Conservation (phyloP, 2,113 vertebrate genomes). For the Xiphophorus hellerii region DNA sequence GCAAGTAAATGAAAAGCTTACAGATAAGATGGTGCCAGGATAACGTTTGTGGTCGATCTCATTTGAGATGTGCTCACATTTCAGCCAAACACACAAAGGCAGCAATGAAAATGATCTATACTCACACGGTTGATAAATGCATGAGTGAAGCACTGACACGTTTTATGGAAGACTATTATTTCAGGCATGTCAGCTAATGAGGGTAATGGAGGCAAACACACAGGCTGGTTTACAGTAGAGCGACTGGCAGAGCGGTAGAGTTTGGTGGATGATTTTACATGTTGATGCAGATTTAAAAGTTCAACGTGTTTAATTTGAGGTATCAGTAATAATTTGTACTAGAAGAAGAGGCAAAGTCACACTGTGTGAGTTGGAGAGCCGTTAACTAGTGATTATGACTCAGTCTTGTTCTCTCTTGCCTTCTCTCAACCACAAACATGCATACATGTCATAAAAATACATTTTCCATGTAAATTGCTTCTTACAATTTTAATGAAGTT, state of each 20-base stretch:
- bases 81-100: neutral
- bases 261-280: neutral
- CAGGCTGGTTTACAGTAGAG: neutral
- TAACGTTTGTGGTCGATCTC: constrained; percentile 2
- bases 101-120: neutral
- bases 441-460: too few relatives aligned
- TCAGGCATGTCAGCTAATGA: neutral
- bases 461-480: too few relatives aligned
- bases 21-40: constrained; percentile 7
- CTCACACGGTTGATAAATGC: neutral
- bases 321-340: neutral
- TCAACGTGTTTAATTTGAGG: neutral
- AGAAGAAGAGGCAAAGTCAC: neutral
- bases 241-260: neutral
- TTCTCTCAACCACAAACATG: neutral
- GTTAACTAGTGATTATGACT: neutral
- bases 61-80: constrained; percentile 7
- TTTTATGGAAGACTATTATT: neutral
- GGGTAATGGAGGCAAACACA: neutral
- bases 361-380: neutral
- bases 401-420: too few relatives aligned
- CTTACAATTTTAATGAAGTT: too few relatives aligned
- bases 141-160: neutral
- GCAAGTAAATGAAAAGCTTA: constrained; percentile 4
- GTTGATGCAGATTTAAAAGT: neutral